Conservation (phyloP, 2,797 vertebrate species). For the Thaleichthys pacificus region DNA sequence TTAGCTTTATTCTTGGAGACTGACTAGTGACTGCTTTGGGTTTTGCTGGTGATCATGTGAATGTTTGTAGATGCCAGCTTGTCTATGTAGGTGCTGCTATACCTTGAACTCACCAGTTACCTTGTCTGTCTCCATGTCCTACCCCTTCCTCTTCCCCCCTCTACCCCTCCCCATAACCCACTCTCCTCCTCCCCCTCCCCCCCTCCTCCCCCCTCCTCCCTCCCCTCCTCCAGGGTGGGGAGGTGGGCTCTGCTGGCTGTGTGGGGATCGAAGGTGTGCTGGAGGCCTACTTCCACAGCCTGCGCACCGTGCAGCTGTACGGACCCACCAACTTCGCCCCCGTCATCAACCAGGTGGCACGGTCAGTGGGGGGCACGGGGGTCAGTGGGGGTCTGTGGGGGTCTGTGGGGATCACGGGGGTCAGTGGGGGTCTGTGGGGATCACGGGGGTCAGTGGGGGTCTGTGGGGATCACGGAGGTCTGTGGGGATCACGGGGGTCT, state of each 20-base stretch:
- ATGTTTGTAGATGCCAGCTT: too few species aligned
- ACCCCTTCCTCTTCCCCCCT: too few species aligned
- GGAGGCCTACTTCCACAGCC: conserved; percentile 93
- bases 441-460: neutral
- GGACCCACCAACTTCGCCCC: conserved; percentile 97
- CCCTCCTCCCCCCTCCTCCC: conserved; percentile 9
- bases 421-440: neutral
- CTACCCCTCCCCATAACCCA: too few species aligned
- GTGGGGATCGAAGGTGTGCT: conserved; percentile 92
- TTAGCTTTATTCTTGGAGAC: too few species aligned
- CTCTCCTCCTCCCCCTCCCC: neutral
- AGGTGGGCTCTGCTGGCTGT: conserved; percentile 90
- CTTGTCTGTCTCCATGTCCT: too few species aligned
- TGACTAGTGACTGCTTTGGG: too few species aligned
- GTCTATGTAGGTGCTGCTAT: too few species aligned
- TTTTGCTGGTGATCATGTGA: too few species aligned
- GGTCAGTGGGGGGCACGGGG: conserved; percentile 72
- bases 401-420: neutral
- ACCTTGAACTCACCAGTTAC: too few species aligned
- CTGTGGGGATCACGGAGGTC: neutral
- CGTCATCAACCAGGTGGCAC: conserved; percentile 94
- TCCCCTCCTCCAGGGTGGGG: conserved; percentile 78
- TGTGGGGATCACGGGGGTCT: too few species aligned
- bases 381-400: too few species aligned
- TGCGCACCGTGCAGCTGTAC: conserved; percentile 92